These are phyloP conservation scores for Cacatua alba DNA, from an alignment of 2,113 vertebrate species.

Conservation along the genomic window DNA sequence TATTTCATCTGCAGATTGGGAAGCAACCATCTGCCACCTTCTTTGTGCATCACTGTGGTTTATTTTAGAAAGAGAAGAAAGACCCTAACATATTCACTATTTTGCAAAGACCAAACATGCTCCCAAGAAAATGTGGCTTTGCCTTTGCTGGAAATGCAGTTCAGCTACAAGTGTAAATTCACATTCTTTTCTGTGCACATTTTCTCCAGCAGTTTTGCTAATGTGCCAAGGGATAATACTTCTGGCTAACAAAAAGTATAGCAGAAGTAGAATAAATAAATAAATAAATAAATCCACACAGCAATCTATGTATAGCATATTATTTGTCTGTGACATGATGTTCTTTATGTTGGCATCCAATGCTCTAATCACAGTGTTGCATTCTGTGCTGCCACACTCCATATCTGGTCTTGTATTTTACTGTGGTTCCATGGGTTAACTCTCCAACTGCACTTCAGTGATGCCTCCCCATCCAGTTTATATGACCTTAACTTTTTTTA, in stretches of 20 bases:
- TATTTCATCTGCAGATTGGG: conserved; percentile 59
- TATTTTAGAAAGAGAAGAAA: conserved; percentile 13
- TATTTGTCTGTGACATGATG: background rate
- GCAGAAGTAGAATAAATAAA: background rate
- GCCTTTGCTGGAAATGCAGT: background rate
- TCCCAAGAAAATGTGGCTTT: background rate
- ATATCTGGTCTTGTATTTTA: background rate
- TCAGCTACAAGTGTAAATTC: background rate
- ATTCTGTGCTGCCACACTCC: background rate
- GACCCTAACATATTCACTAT: background rate
- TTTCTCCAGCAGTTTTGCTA: background rate
- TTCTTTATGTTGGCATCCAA: background rate
- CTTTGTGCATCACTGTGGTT: background rate
- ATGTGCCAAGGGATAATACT: background rate
- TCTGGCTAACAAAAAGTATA: background rate
- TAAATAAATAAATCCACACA: no score
- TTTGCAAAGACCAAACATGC: background rate
- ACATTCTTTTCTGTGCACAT: fast-evolving
- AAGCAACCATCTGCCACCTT: conserved; percentile 55
- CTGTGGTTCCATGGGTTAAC: background rate
- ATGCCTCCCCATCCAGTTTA: background rate
- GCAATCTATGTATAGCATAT: background rate
- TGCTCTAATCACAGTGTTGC: fast-evolving
- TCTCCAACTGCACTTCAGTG: background rate
- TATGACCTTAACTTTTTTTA: background rate